Evolutionary conservation across 1,140 invertebrate genomes (phyloP), one percentile per base, ranked within the genome.

Genomic region (Brachionus koreanus): DNA sequence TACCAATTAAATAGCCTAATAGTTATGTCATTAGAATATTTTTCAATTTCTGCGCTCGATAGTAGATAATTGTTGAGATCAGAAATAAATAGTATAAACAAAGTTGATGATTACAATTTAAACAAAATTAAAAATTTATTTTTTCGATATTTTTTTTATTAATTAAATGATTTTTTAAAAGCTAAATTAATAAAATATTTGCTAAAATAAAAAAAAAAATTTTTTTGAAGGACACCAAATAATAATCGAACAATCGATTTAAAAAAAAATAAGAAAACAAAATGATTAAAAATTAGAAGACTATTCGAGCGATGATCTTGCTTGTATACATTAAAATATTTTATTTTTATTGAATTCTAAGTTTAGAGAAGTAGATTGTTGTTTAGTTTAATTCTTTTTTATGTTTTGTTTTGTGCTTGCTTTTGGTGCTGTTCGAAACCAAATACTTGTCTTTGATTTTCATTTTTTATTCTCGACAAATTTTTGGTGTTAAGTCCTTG

Each of bases 151-250:
- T 57, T 52, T 57, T 57, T 57, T 57, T 57, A 57, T 57, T 57
- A 57, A 57, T 57, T 57, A 57, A 57, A 57, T 57, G 49, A 57
- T 57, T 57, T 46, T n/a, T 57, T 57, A 57, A 57, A 57, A 57
- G 49, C 49, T 57, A 57, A 57, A 57, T 57, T 57, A 57, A 57
- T 57, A 57, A 57, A 57, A 57, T 57, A 57, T 23, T 57, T 57
- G 49, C 49, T 57, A 57, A 57, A 57, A 57, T 57, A 7, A 19
- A 57, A 57, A 57, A 57, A 57, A 57, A 16, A 6, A 25, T 23
- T n/a, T 19, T 7, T 57, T 25, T 23, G 49, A 57, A 57, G 49
- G 49, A 57, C 49, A 57, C 19, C n/a, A 57, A 57, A 57, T 19
- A 57, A 7, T 57, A 57, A 57, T 57, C 49, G 49, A 57, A 57